Evolutionary conservation across 2,113 vertebrate species (phyloP), one percentile per base, ranked within the genome.

Genomic region (Boulengeromyrus knoepffleri): DNA sequence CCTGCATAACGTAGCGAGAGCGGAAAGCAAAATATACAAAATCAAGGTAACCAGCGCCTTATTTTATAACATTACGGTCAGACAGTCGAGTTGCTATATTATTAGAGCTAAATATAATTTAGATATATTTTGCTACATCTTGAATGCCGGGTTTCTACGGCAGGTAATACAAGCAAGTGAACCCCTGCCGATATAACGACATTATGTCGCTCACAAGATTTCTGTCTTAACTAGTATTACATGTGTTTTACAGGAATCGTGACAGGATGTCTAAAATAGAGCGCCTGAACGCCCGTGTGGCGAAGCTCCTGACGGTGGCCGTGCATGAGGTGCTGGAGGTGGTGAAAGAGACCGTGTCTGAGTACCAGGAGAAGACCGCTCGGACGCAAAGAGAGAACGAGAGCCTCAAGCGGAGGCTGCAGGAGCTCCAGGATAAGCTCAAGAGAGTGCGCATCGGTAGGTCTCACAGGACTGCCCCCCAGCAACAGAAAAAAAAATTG

Each of bases 231-330:
- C 17, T 36, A 36, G 12, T 53, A 13, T 80, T 83, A 56, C 5
- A 31, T 47, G 7, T n/a, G 13, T 17, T 17, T 70, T 39, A 9
- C 39, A 85, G 50, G 77, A 85, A 85, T 62, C 27, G 31, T 42
- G 86, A 8, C 9, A 90, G 42, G 45, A 94, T 94, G 94, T 93
- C 94, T 45, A 94, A 94, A 85, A 90, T 93, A 24, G 94, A 93
- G 88, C 93, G 93, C 13, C 89, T 93, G 87, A 93, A 93, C 13
- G 91, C 91, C 86, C 92, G 93, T 7, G 93, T 93, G 66, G 89
- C 92, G 6, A 93, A 92, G 66, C 90, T 93, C 52, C 88, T 93
- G 86, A 88, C 91, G 10, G 90, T 46, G 19, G 93, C 93, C 3
- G 93, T 93, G 62, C 90, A 93, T 6, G 93, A 93, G 88, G 93